Evolutionary conservation across 2,113 vertebrate genomes (phyloP).

Genomic region (Trichechus manatus): DNA sequence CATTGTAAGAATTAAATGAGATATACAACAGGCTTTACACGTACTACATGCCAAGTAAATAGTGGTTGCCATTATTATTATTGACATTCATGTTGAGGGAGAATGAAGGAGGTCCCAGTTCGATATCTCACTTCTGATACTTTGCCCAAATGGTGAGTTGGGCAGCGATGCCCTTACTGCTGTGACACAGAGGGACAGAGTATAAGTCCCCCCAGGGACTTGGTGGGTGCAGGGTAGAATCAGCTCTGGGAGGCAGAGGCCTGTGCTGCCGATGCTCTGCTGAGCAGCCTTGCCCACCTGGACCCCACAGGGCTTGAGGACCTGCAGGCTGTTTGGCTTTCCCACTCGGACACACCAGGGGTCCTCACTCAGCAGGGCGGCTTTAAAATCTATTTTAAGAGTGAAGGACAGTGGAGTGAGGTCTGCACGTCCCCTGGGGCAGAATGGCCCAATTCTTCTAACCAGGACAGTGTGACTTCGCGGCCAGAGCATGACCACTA

Average conservation of each 20-base stretch:
- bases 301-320: fast-evolving
- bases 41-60: fast-evolving
- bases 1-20: not conserved
- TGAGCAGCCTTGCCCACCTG: not conserved
- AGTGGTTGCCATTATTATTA: no score
- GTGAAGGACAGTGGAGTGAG: not conserved
- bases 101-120: not conserved
- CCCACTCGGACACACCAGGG: not conserved
- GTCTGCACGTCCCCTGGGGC: not conserved
- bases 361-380: not conserved
- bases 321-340: not conserved
- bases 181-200: not conserved
- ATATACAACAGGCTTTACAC: fast-evolving
- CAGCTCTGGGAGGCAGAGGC: not conserved
- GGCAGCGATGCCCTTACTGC: not conserved
- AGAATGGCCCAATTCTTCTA: not conserved
- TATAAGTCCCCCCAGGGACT: not conserved
- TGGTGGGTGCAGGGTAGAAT: not conserved
- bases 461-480: not conserved
- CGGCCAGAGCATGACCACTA: not conserved
- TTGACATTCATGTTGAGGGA: not conserved
- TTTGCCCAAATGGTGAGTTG: not conserved
- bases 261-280: no score
- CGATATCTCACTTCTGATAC: no score
- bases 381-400: slow-evolving; percentile 8